Evolutionary conservation across 2,888 invertebrate genomes (phyloP).

Genomic region (Ommatoiulus sabulosus): DNA sequence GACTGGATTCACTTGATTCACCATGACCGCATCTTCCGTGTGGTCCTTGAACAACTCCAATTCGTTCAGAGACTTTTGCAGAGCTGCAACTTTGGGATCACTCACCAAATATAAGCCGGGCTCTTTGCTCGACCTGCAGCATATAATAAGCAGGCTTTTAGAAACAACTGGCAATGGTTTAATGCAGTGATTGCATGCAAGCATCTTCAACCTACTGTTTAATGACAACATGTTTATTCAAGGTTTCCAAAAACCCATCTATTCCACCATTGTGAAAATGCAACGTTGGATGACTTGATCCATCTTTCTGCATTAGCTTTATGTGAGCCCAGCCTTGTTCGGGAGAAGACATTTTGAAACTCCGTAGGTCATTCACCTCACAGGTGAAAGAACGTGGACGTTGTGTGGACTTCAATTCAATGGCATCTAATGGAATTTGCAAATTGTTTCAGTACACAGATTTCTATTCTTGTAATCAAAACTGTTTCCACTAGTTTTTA

Average conservation of each 20-base stretch:
- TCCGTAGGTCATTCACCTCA: slow-evolving; percentile 75
- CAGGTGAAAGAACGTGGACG: slow-evolving; percentile 68
- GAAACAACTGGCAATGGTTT: neutral
- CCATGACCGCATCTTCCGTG: slow-evolving; percentile 68
- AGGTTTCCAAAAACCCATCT: slow-evolving; percentile 75
- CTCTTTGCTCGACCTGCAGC: slow-evolving; percentile 77
- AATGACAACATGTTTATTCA: slow-evolving; percentile 72
- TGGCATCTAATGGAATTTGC: neutral
- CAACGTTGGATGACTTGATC: slow-evolving; percentile 81
- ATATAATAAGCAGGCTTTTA: slow-evolving; percentile 60
- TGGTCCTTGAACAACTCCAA: slow-evolving; percentile 81
- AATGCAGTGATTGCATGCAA: neutral
- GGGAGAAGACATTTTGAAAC: slow-evolving; percentile 70
- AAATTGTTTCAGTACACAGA: neutral
- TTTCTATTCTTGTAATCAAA: too few relatives aligned
- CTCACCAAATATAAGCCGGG: slow-evolving; percentile 79
- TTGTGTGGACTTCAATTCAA: slow-evolving; percentile 55
- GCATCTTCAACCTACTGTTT: slow-evolving; percentile 69
- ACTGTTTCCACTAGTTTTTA: too few relatives aligned
- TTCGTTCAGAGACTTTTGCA: slow-evolving; percentile 88
- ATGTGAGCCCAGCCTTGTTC: slow-evolving; percentile 67
- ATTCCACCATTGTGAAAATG: slow-evolving; percentile 91
- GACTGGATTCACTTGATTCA: slow-evolving; percentile 62
- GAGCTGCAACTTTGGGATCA: slow-evolving; percentile 73
- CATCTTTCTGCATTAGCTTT: slow-evolving; percentile 78